Conservation (phyloP, 35 echinoderm and acorn worm genomes). For the Heliocidaris tuberculata region DNA sequence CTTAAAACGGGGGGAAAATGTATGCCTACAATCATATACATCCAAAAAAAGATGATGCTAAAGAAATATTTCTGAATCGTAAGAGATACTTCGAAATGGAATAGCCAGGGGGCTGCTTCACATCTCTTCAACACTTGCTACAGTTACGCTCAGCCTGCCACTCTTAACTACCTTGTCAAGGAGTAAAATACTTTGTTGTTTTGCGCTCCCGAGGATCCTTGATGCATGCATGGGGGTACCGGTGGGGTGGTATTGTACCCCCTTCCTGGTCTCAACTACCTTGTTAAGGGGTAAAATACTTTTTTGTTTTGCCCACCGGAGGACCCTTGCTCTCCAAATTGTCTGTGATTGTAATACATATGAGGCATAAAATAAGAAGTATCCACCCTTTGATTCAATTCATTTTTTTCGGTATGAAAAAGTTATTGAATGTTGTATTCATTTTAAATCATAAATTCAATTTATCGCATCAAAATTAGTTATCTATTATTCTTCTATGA, state of each 20-base stretch:
- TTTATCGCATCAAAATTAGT: no score
- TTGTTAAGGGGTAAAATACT: background rate
- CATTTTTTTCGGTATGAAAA: no score
- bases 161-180: background rate
- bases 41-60: background rate
- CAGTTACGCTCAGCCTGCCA: background rate
- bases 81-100: constrained; percentile 11
- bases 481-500: no score
- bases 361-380: no score
- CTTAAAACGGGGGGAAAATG: background rate
- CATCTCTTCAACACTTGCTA: background rate
- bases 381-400: no score
- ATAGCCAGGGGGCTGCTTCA: background rate
- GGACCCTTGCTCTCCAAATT: background rate
- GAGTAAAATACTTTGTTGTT: background rate
- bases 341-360: no score
- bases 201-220: background rate
- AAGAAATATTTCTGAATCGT: background rate
- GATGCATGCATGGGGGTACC: background rate
- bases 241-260: background rate
- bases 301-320: background rate
- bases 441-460: no score
- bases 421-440: no score
- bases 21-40: background rate
- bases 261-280: background rate